Evolutionary conservation across 2,113 vertebrate genomes (phyloP).

Genomic region (Pantherophis guttatus): DNA sequence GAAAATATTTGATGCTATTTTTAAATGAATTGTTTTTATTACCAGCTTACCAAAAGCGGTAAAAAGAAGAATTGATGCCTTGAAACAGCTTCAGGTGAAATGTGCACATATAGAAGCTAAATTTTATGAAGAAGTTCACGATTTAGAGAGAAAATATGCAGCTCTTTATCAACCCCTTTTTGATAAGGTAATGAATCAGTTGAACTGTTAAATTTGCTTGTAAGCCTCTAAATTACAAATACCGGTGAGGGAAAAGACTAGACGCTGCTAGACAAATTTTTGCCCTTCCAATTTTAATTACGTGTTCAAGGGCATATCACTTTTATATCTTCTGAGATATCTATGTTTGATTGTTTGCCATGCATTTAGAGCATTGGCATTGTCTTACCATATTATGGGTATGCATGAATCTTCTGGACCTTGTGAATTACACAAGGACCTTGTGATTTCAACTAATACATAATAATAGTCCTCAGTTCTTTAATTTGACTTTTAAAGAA

Average conservation of each 20-base stretch:
- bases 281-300: neutral
- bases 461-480: neutral
- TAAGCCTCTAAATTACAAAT: neutral
- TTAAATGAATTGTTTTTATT: neutral
- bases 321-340: neutral
- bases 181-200: constrained; percentile 80
- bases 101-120: constrained; percentile 95
- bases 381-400: neutral
- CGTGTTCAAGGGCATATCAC: neutral
- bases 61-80: constrained; percentile 89
- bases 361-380: neutral
- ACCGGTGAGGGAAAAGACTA: neutral
- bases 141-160: constrained; percentile 93
- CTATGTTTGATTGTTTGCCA: neutral
- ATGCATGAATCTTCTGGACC: neutral
- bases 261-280: neutral
- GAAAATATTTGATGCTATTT: neutral
- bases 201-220: neutral
- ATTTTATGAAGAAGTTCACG: constrained; percentile 97
- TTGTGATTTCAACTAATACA: neutral
- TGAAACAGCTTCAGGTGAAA: constrained; percentile 94
- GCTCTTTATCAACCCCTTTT: constrained; percentile 90
- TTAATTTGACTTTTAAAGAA: neutral
- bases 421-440: neutral
- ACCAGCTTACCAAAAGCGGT: constrained; percentile 89